phyloP scores from a whole-genome alignment of 1,140 invertebrate species.

The Dolichoris vasculosae region DNA sequence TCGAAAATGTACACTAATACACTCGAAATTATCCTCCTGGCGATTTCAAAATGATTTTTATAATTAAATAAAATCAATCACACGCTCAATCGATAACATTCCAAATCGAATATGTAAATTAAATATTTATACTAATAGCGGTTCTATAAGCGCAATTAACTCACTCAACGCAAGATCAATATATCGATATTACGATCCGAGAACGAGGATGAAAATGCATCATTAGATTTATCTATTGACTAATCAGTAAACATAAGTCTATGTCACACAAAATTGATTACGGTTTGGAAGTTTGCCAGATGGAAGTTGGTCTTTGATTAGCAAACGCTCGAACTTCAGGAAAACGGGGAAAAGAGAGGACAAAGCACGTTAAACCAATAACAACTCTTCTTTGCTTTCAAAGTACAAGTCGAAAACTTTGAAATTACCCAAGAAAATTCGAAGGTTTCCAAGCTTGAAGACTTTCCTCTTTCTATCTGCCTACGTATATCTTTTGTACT shows the following conservation, averaged over 20 bases:
- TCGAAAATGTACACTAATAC: too few species aligned
- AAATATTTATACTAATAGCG: not conserved
- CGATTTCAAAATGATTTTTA: too few species aligned
- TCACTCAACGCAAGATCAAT: not conserved
- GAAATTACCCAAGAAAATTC: conserved; percentile 48
- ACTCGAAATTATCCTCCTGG: too few species aligned
- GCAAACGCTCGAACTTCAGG: conserved; percentile 44
- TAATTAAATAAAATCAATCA: not conserved
- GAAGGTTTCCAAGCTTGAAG: conserved; percentile 30
- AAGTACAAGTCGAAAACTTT: conserved; percentile 44
- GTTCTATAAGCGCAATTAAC: not conserved
- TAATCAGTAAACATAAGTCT: conserved; percentile 36
- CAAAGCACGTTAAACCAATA: conserved; percentile 49
- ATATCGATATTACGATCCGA: not conserved
- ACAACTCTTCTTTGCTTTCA: conserved; percentile 49
- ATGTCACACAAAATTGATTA: conserved; percentile 58
- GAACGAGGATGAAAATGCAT: conserved; percentile 7
- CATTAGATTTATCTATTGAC: conserved; percentile 35
- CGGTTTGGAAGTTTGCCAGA: conserved; percentile 58
- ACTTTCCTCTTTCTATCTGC: not conserved
- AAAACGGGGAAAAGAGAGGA: conserved; percentile 35
- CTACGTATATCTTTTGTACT: not conserved
- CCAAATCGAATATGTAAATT: not conserved
- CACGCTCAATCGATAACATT: not conserved
- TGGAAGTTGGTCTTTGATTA: conserved; percentile 58